Percentiles rank a stretch among this genome's conserved stretches.
Conservation (phyloP, 2,113 vertebrate species). For the Oreocharis arfaki region DNA sequence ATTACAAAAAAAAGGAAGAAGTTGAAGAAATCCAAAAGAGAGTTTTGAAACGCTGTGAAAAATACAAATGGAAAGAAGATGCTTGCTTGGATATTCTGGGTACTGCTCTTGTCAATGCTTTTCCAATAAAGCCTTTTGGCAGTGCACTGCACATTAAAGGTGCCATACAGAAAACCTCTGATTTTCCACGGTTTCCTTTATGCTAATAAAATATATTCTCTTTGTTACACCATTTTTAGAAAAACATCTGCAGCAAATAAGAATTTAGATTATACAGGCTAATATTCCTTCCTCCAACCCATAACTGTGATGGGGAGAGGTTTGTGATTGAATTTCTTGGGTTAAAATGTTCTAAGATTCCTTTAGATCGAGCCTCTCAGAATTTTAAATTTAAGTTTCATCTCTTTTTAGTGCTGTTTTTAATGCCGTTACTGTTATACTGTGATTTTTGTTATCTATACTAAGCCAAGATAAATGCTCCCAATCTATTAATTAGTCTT, state of each 20-base stretch:
- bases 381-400: background rate
- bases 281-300: background rate
- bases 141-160: background rate
- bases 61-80: slow-evolving; percentile 62
- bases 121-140: background rate
- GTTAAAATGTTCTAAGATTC: background rate
- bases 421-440: background rate
- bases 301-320: background rate
- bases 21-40: slow-evolving; percentile 68
- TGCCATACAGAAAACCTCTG: background rate
- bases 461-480: background rate
- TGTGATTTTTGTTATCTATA: background rate
- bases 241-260: background rate
- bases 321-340: background rate
- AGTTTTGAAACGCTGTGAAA: slow-evolving; percentile 55
- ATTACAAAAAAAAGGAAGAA: slow-evolving; percentile 68
- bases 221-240: background rate
- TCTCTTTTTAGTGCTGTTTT: background rate
- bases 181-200: background rate
- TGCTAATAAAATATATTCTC: background rate
- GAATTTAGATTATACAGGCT: background rate
- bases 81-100: slow-evolving; percentile 61
- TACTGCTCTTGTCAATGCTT: slow-evolving; percentile 25
- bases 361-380: background rate
- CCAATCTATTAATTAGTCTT: background rate